phyloP scores from a whole-genome alignment of 2,797 vertebrate genomes.

The Cyclura pinguis region DNA sequence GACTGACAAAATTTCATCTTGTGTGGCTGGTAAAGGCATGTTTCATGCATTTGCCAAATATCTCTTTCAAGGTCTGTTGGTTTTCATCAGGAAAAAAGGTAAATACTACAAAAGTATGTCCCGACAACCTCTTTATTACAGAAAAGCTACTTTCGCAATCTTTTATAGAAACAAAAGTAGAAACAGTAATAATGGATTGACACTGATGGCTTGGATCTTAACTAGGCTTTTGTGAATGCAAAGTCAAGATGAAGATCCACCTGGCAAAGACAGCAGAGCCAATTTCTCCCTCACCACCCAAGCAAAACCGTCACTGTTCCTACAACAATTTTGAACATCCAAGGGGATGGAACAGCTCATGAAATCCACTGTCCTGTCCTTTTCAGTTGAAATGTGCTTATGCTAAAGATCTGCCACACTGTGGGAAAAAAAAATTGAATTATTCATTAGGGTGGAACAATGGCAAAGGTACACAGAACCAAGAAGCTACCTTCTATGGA shows the following conservation, averaged over 20 bases:
- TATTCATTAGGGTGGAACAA: background rate
- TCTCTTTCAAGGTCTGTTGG: background rate
- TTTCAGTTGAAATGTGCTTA: background rate
- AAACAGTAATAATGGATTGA: background rate
- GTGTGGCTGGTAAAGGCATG: constrained; percentile 41
- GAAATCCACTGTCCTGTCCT: background rate
- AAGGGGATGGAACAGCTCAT: background rate
- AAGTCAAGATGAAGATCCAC: too few relatives aligned
- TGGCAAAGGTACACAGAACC: background rate
- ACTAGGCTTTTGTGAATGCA: background rate
- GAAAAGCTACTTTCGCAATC: constrained; percentile 28
- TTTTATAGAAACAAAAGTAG: background rate
- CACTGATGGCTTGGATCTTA: background rate
- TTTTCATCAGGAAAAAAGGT: constrained; percentile 40
- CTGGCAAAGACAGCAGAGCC: background rate
- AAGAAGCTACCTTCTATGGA: too few relatives aligned
- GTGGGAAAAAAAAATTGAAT: background rate
- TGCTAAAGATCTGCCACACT: background rate
- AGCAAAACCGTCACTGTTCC: background rate
- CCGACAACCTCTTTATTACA: background rate
- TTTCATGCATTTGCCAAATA: constrained; percentile 33
- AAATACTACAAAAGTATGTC: constrained; percentile 34
- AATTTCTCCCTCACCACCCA: background rate
- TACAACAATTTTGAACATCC: background rate
- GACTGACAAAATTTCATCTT: constrained; percentile 13